Conservation (phyloP, 2,113 vertebrate genomes). For the Chaetodon trifascialis region DNA sequence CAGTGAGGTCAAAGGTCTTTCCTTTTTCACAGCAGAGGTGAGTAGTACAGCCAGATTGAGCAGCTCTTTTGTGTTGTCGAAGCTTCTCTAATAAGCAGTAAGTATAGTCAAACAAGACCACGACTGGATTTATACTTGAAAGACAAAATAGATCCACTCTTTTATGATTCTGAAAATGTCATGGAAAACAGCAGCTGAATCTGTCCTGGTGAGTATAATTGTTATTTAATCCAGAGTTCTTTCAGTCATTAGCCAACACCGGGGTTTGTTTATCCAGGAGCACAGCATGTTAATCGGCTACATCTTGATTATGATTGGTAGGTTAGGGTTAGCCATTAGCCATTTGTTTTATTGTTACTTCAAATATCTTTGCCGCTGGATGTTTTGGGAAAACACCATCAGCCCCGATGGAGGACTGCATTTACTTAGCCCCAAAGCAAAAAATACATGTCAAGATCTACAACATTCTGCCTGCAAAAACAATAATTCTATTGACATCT, state of each 20-base stretch:
- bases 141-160: neutral
- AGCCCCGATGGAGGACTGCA: slow-evolving; percentile 50
- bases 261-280: slow-evolving; percentile 69
- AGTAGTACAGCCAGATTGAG: neutral
- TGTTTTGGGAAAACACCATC: slow-evolving; percentile 61
- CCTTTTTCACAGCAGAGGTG: neutral
- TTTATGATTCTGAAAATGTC: slow-evolving; percentile 35
- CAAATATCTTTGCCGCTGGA: slow-evolving; percentile 51
- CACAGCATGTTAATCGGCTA: slow-evolving; percentile 72
- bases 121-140: neutral
- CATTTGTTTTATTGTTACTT: slow-evolving; percentile 72
- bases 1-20: slow-evolving; percentile 16
- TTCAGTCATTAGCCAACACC: slow-evolving; percentile 62
- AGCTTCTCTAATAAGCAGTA: neutral
- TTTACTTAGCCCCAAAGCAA: slow-evolving; percentile 39
- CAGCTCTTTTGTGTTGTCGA: neutral
- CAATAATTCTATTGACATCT: slow-evolving; percentile 42
- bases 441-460: neutral
- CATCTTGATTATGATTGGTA: slow-evolving; percentile 79
- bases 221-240: slow-evolving; percentile 56
- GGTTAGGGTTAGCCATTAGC: no score
- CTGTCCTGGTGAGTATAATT: slow-evolving; percentile 61
- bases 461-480: slow-evolving; percentile 26
- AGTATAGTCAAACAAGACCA: neutral
- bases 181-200: slow-evolving; percentile 49